Percentiles rank a stretch among this genome's conserved stretches.
phyloP scores from a whole-genome alignment of 2,888 invertebrate genomes.

The Phorcus lineatus region DNA sequence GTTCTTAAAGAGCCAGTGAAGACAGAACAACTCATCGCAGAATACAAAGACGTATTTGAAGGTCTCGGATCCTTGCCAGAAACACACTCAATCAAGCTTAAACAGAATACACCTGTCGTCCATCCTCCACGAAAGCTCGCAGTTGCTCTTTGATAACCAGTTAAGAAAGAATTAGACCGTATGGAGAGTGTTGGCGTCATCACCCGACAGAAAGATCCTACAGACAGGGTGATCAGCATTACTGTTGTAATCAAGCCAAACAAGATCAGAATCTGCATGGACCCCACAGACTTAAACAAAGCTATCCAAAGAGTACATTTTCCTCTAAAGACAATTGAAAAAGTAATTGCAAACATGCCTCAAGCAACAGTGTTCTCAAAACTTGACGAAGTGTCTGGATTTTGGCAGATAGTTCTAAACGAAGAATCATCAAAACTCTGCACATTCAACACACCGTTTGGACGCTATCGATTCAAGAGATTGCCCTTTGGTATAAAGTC shows the following conservation, averaged over 20 bases:
- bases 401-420: not conserved
- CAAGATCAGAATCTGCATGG: not conserved
- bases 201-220: too few relatives aligned
- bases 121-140: too few relatives aligned
- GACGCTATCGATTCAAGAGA: not conserved
- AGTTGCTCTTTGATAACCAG: too few relatives aligned
- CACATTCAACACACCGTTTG: slow-evolving; percentile 9
- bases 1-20: too few relatives aligned
- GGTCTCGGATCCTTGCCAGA: too few relatives aligned
- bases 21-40: too few relatives aligned
- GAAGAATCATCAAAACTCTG: not conserved
- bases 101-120: too few relatives aligned
- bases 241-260: not conserved
- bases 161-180: too few relatives aligned
- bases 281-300: not conserved
- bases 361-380: not conserved
- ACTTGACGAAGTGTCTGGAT: not conserved
- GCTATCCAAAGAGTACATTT: not conserved
- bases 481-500: slow-evolving; percentile 14
- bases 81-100: too few relatives aligned
- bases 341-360: not conserved
- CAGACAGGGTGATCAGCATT: not conserved
- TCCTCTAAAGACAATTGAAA: too few relatives aligned
- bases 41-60: too few relatives aligned
- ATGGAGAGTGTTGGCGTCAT: too few relatives aligned